These are phyloP conservation scores for Toxotes chatareus DNA, from an alignment of 2,113 vertebrate species.

Conservation along the genomic window DNA sequence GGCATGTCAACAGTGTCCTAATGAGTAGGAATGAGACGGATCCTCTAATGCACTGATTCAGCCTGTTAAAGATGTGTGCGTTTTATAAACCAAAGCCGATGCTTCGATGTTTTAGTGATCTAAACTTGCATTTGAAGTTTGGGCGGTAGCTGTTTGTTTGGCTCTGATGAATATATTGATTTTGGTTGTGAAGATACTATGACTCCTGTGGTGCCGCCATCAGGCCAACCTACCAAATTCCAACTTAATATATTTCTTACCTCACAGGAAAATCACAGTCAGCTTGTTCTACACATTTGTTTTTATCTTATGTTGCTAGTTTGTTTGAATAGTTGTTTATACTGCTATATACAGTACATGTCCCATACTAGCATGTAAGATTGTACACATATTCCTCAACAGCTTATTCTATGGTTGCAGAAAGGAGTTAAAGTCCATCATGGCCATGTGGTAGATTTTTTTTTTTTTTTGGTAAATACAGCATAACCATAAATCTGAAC, in stretches of 20 bases:
- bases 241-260: neutral
- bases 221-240: no score
- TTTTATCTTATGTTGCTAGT: neutral
- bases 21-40: neutral
- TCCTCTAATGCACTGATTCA: neutral
- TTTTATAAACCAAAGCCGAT: no score
- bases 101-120: neutral
- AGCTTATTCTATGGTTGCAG: neutral
- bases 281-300: neutral
- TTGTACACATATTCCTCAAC: neutral
- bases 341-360: no score
- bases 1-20: neutral
- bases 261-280: no score
- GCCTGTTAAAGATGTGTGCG: neutral
- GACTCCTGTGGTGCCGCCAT: no score
- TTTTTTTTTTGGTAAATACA: neutral
- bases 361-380: neutral
- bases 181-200: no score
- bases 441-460: neutral
- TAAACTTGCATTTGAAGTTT: neutral
- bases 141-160: neutral
- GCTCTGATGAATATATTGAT: neutral
- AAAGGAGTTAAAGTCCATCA: neutral
- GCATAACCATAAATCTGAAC: neutral
- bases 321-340: neutral